Evolutionary conservation across 2,888 invertebrate species (phyloP).

Genomic region (Netelia melanura): DNA sequence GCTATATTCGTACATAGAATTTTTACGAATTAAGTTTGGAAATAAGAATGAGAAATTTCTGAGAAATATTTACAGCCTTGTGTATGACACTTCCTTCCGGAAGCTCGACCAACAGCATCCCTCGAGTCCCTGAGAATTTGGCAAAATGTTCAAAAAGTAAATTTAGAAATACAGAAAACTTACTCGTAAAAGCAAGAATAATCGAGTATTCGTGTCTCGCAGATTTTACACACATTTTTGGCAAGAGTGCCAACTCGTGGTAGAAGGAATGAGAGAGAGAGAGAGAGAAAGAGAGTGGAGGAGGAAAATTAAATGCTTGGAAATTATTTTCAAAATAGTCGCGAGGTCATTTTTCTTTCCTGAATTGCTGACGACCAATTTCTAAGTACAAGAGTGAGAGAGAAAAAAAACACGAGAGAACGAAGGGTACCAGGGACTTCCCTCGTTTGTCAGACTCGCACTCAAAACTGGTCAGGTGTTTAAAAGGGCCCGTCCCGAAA

Average conservation of each 20-base stretch:
- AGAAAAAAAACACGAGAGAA: conserved; percentile 7
- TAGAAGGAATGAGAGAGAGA: neutral
- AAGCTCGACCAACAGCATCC: conserved; percentile 22
- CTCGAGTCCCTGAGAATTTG: conserved; percentile 17
- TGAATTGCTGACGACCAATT: neutral
- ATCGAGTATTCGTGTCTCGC: conserved; percentile 21
- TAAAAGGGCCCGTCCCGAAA: conserved; percentile 58
- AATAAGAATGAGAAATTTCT: too few relatives aligned
- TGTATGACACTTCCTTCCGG: conserved; percentile 45
- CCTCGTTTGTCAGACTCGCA: conserved; percentile 68
- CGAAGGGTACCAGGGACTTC: conserved; percentile 12
- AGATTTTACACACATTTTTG: conserved; percentile 9
- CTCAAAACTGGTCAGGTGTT: conserved; percentile 69
- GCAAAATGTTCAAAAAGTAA: conserved; percentile 12
- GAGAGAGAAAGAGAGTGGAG: neutral
- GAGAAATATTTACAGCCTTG: neutral
- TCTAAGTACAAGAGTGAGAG: neutral
- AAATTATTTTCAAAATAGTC: conserved; percentile 46
- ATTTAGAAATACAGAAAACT: neutral
- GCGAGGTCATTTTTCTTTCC: conserved; percentile 28
- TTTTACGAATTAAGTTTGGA: neutral
- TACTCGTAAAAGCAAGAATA: conserved; percentile 22
- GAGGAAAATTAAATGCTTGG: too few relatives aligned
- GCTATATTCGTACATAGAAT: neutral
- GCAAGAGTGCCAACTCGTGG: conserved; percentile 3